Evolutionary conservation across 2,113 vertebrate species (phyloP), one percentile per base, ranked within the genome.

Genomic region (Burhinus bistriatus): DNA sequence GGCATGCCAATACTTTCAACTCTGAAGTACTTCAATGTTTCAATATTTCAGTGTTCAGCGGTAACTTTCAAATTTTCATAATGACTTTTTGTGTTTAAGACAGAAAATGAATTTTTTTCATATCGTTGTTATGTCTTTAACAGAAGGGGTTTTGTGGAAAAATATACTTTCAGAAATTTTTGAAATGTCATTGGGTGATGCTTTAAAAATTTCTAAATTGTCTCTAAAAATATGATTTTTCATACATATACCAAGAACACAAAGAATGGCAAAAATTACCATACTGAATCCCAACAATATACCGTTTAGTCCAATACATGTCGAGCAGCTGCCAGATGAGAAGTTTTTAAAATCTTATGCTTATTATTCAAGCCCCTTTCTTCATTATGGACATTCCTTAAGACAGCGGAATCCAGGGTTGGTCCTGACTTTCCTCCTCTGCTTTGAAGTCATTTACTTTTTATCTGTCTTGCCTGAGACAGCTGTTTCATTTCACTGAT

Each of bases 401-500:
- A 91, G 80, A 78, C 17, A 65, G 52, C 95, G 58, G 80, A 92
- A 90, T 61, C 49, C n/a, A 64, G 36, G 45, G 19, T 16, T 71
- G 38, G 49, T 95, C 75, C 89, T 92, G 91, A 87, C 87, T 97
- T 95, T 93, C 16, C 57, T 93, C 91, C 76, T 71, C 95, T 97
- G 95, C 98, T 98, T 98, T 98, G 98, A 98, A 99, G 98, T 97
- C 84, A 97, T 98, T 96, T 96, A 84, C 97, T 96, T 98, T 97
- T 98, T 98, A 98, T 98, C 97, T 98, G 97, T 98, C 97, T 97
- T 97, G 94, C 95, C 94, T 80, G 87, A 98, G 98, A 98, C 98
- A 98, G 98, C 95, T 98, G 97, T 97, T 98, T 98, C 96, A 98
- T 99, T 99, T 98, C 98, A 96, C 97, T 99, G 99, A 99, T 98